phyloP scores from a whole-genome alignment of 2,888 invertebrate genomes.

The Himalopsyche tibetana region DNA sequence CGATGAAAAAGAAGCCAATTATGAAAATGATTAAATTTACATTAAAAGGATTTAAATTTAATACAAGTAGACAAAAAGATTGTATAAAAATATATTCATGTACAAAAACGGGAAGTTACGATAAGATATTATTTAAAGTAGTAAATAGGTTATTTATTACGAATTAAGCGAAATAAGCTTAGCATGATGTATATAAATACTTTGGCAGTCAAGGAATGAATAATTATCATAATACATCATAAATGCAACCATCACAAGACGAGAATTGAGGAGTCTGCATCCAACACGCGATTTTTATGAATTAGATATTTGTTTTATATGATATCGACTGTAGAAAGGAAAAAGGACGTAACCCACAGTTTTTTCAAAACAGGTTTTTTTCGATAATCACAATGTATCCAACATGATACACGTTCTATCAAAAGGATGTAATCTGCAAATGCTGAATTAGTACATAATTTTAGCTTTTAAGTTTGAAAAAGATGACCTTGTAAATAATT shows the following conservation, averaged over 20 bases:
- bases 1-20: neutral
- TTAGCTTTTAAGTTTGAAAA: too few relatives aligned
- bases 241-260: slow-evolving; percentile 22
- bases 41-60: neutral
- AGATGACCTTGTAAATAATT: too few relatives aligned
- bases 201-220: neutral
- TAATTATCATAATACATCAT: neutral
- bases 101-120: neutral
- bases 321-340: too few relatives aligned
- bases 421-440: too few relatives aligned
- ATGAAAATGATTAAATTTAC: neutral
- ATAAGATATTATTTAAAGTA: neutral
- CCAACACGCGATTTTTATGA: too few relatives aligned
- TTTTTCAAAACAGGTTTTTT: too few relatives aligned
- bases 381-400: too few relatives aligned
- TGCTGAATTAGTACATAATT: too few relatives aligned
- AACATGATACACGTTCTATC: too few relatives aligned
- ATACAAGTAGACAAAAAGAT: slow-evolving; percentile 17
- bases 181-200: neutral
- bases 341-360: too few relatives aligned
- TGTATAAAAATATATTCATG: slow-evolving; percentile 29
- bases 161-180: neutral
- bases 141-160: slow-evolving; percentile 7
- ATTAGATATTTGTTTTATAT: too few relatives aligned
- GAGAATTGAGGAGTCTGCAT: neutral